phyloP scores from a whole-genome alignment of 2,888 invertebrate species.

The Metacarcinus magister region DNA sequence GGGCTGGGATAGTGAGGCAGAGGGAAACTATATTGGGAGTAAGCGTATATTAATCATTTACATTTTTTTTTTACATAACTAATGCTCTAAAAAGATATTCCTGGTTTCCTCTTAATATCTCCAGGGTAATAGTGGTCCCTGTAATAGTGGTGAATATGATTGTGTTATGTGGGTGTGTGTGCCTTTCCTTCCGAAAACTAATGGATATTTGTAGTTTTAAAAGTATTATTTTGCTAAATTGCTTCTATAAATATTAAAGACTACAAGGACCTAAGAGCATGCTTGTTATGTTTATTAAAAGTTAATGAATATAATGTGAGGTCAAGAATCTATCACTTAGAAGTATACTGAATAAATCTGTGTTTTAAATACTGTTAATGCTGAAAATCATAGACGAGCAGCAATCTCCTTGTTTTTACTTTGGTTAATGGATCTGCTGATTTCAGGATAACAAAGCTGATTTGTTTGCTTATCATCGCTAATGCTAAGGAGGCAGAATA shows the following conservation, averaged over 20 bases:
- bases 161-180: neutral
- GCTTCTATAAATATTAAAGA: neutral
- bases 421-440: neutral
- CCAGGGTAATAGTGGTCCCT: slow-evolving; percentile 13
- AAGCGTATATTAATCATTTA: neutral
- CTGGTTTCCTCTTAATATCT: slow-evolving; percentile 46
- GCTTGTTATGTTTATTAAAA: neutral
- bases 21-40: neutral
- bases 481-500: slow-evolving; percentile 10
- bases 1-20: neutral
- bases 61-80: neutral
- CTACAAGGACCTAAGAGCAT: neutral
- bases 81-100: neutral
- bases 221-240: neutral
- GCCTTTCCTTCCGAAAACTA: neutral
- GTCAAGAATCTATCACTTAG: neutral
- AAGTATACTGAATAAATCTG: neutral
- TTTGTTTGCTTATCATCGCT: neutral
- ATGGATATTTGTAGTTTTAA: slow-evolving; percentile 8
- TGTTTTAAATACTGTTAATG: neutral
- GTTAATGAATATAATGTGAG: neutral
- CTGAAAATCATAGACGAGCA: neutral
- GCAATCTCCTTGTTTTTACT: neutral
- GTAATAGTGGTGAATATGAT: neutral
- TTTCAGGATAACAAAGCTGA: neutral